Evolutionary conservation across 2,797 vertebrate genomes (phyloP).

Genomic region (Coreius guichenoti): DNA sequence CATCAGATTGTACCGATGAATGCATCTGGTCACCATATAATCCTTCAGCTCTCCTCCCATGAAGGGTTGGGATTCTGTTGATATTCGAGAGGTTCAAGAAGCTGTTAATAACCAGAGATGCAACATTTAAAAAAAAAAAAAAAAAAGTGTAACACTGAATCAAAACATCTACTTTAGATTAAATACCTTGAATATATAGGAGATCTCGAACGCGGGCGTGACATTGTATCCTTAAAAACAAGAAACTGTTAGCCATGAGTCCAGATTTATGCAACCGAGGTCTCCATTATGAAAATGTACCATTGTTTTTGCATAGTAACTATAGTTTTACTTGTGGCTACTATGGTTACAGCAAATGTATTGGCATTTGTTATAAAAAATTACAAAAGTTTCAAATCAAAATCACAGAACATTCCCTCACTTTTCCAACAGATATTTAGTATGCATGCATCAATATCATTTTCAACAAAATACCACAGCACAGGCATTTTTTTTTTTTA

Average conservation of each 20-base stretch:
- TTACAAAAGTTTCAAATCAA: background rate
- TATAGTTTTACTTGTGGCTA: background rate
- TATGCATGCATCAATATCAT: background rate
- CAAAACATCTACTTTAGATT: background rate
- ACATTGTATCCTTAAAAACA: constrained; percentile 75
- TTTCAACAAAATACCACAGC: background rate
- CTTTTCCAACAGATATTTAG: background rate
- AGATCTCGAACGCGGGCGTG: constrained; percentile 72
- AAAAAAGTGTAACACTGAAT: background rate
- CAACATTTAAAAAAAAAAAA: background rate
- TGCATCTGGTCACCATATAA: constrained; percentile 49
- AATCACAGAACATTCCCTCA: background rate
- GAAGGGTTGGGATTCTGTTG: constrained; percentile 53
- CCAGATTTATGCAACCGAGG: background rate
- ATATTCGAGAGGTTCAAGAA: constrained; percentile 44
- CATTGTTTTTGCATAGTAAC: background rate
- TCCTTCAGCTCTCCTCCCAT: constrained; percentile 50
- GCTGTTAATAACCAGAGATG: constrained; percentile 29
- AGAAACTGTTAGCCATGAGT: constrained; percentile 29
- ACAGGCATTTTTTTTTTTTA: background rate
- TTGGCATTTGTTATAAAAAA: background rate
- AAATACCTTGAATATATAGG: constrained; percentile 73
- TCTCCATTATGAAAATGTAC: background rate
- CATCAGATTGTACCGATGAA: constrained; percentile 33
- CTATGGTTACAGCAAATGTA: background rate